A percentile compares a stretch with the other conserved stretches of the same genome.
Conservation (phyloP, 1,140 invertebrate species). For the Dendroctonus valens region DNA sequence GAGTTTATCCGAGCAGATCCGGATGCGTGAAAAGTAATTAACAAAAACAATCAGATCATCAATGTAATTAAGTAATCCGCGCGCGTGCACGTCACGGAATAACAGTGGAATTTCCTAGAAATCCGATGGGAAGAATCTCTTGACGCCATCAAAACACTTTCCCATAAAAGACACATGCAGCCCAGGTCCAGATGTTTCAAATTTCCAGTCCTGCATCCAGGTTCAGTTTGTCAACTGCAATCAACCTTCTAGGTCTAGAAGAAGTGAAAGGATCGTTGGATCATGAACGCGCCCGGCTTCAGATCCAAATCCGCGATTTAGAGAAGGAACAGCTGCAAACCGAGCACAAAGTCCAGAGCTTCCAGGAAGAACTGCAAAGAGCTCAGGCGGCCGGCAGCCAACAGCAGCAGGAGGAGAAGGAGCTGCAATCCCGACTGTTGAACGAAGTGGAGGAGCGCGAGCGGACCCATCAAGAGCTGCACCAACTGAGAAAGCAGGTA, state of each 20-base stretch:
- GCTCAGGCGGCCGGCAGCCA: conserved; percentile 66
- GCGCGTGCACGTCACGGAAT: no score
- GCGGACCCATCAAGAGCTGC: conserved; percentile 67
- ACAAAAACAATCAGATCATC: no score
- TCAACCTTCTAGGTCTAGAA: conserved; percentile 62
- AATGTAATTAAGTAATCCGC: no score
- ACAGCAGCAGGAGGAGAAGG: conserved; percentile 73
- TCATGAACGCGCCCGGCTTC: conserved; percentile 65
- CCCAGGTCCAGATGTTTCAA: no score
- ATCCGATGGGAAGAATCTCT: no score
- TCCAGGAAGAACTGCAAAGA: conserved; percentile 70
- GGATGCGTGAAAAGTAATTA: no score
- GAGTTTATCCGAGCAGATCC: no score
- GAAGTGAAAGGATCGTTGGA: conserved; percentile 72
- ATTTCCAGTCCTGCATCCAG: no score
- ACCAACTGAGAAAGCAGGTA: conserved; percentile 72
- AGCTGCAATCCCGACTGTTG: conserved; percentile 73
- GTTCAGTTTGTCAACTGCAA: not conserved
- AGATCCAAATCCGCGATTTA: conserved; percentile 71
- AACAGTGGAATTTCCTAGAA: no score
- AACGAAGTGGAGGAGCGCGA: conserved; percentile 76
- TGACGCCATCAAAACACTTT: no score
- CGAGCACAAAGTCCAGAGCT: conserved; percentile 62
- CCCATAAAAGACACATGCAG: no score
- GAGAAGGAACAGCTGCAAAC: conserved; percentile 70